These are phyloP conservation scores for Drosophila trichaetosa DNA, from an alignment of 2,888 invertebrate genomes.

Conservation along the genomic window DNA sequence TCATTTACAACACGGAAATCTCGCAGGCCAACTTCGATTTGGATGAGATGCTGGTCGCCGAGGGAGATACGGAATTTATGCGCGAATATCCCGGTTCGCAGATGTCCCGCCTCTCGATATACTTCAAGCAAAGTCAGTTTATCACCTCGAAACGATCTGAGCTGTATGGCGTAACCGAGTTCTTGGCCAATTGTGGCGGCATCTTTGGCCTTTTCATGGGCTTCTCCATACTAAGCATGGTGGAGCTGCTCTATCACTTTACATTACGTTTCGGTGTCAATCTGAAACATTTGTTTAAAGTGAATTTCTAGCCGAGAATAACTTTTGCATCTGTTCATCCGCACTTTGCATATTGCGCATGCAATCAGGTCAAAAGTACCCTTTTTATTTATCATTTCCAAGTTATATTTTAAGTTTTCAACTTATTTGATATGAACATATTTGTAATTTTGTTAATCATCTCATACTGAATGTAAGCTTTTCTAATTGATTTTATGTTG, in stretches of 20 bases:
- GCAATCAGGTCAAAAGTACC: slow-evolving; percentile 19
- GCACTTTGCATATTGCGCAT: slow-evolving; percentile 6
- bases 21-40: slow-evolving; percentile 83
- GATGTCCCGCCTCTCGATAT: slow-evolving; percentile 88
- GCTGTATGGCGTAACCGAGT: slow-evolving; percentile 89
- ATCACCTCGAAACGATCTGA: slow-evolving; percentile 89
- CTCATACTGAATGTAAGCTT: background rate
- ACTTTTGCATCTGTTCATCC: slow-evolving; percentile 22
- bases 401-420: slow-evolving; percentile 13
- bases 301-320: slow-evolving; percentile 4
- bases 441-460: background rate
- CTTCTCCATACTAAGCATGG: slow-evolving; percentile 83
- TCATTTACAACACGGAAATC: slow-evolving; percentile 82
- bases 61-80: slow-evolving; percentile 74
- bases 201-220: slow-evolving; percentile 86
- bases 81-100: slow-evolving; percentile 85
- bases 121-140: slow-evolving; percentile 90
- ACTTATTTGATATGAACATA: background rate
- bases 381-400: background rate
- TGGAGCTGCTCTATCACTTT: slow-evolving; percentile 86
- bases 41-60: slow-evolving; percentile 76
- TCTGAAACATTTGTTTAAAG: slow-evolving; percentile 51
- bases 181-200: slow-evolving; percentile 89
- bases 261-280: slow-evolving; percentile 79
- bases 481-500: background rate